A percentile compares a stretch with the other conserved stretches of the same genome.
phyloP scores from a whole-genome alignment of 2,797 vertebrate genomes.

The Passerculus sandwichensis region DNA sequence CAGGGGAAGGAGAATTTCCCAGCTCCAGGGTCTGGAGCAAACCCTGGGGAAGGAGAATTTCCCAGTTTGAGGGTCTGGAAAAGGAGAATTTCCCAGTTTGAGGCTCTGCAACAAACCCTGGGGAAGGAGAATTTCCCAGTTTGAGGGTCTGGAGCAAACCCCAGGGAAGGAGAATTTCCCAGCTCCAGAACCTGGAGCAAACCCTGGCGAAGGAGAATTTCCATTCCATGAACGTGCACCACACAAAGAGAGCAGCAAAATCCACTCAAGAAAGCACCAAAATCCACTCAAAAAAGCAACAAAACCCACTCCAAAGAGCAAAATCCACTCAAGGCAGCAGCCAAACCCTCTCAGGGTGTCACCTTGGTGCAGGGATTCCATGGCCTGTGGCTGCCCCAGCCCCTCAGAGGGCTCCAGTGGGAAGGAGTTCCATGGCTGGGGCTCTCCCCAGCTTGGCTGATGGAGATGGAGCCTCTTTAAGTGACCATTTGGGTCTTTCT shows the following conservation, averaged over 20 bases:
- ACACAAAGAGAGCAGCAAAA: neutral
- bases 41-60: too few relatives aligned
- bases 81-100: too few relatives aligned
- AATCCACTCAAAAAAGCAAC: neutral
- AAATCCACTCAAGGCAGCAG: too few relatives aligned
- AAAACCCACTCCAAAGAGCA: too few relatives aligned
- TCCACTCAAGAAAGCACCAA: neutral
- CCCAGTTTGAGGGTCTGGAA: fast-evolving
- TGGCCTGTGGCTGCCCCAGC: fast-evolving
- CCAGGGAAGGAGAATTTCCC: too few relatives aligned
- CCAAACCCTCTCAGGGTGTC: too few relatives aligned
- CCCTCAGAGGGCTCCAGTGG: fast-evolving
- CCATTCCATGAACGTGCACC: fast-evolving
- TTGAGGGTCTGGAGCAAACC: too few relatives aligned
- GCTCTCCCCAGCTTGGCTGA: fast-evolving
- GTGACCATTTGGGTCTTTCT: fast-evolving
- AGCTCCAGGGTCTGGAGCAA: fast-evolving
- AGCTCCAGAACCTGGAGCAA: too few relatives aligned
- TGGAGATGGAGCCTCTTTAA: neutral
- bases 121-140: too few relatives aligned
- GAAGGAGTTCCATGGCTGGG: fast-evolving
- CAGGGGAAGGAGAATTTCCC: too few relatives aligned
- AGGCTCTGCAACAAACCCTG: too few relatives aligned
- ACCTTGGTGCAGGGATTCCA: fast-evolving
- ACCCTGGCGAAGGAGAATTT: too few relatives aligned